phyloP scores from a whole-genome alignment of 2,797 vertebrate species.

The Garrulus glandarius region DNA sequence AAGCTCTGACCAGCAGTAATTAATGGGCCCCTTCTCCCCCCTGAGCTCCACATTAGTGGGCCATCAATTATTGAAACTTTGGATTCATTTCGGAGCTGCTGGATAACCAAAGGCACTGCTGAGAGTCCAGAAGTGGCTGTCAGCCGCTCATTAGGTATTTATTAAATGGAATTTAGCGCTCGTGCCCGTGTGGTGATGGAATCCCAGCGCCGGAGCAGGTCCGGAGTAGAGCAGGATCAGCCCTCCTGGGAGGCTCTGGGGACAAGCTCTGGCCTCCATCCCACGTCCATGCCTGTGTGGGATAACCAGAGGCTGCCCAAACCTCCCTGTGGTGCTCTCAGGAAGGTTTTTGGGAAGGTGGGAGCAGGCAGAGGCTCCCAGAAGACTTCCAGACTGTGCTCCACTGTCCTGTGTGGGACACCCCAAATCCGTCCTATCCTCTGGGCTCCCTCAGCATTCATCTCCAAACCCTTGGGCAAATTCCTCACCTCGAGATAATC shows the following conservation, averaged over 20 bases:
- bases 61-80: slow-evolving; percentile 36
- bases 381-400: background rate
- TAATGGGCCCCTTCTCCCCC: background rate
- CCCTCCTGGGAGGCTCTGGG: background rate
- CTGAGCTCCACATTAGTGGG: background rate
- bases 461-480: background rate
- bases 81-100: background rate
- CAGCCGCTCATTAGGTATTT: slow-evolving; percentile 62
- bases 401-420: background rate
- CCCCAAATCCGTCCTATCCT: background rate
- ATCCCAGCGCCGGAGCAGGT: background rate
- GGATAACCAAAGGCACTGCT: background rate
- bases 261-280: background rate
- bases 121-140: slow-evolving; percentile 29
- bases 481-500: background rate
- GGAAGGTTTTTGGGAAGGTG: background rate
- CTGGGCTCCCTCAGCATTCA: background rate
- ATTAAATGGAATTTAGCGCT: slow-evolving; percentile 52
- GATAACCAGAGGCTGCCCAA: background rate
- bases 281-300: rapidly evolving
- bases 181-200: background rate
- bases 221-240: background rate
- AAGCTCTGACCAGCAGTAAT: background rate
- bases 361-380: background rate
- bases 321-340: rapidly evolving